phyloP scores from a whole-genome alignment of 1,140 invertebrate genomes.

The Drosophila pandora region DNA sequence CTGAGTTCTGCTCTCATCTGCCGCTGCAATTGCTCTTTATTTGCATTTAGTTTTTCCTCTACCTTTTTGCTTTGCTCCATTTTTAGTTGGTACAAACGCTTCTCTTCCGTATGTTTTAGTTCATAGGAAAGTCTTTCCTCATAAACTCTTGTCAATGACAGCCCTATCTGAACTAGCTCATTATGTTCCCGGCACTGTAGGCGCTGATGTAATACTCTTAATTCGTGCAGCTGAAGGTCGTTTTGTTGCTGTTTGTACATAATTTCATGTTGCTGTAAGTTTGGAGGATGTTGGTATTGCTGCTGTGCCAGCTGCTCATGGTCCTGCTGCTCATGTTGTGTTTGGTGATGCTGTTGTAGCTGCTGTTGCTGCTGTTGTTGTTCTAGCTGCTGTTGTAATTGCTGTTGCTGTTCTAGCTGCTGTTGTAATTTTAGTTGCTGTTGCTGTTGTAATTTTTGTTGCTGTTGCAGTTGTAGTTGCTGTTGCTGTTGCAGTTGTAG shows the following conservation, averaged over 20 bases:
- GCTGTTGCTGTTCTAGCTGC: too few species aligned
- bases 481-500: not conserved
- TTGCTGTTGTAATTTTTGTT: too few species aligned
- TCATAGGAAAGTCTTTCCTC: slow-evolving; percentile 29
- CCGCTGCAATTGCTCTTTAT: slow-evolving; percentile 23
- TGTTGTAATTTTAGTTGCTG: too few species aligned
- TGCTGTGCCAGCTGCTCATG: not conserved
- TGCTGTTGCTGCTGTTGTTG: slow-evolving; percentile 1
- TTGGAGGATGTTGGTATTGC: not conserved
- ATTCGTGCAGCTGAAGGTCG: slow-evolving; percentile 35
- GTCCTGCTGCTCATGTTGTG: not conserved
- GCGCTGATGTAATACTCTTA: slow-evolving; percentile 39
- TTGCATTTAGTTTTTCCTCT: slow-evolving; percentile 32
- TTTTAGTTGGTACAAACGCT: slow-evolving; percentile 47
- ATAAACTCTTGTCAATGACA: slow-evolving; percentile 33
- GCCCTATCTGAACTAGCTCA: slow-evolving; percentile 30
- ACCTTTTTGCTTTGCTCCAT: slow-evolving; percentile 52
- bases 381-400: too few species aligned
- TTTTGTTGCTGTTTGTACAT: slow-evolving; percentile 38
- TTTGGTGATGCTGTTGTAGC: not conserved
- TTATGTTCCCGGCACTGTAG: slow-evolving; percentile 50
- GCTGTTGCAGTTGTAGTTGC: slow-evolving; percentile 5
- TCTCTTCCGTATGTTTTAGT: slow-evolving; percentile 49
- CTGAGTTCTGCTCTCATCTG: slow-evolving; percentile 19
- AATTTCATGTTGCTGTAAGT: slow-evolving; percentile 13